phyloP scores from a whole-genome alignment of 2,113 vertebrate genomes.

The Platanista minor region DNA sequence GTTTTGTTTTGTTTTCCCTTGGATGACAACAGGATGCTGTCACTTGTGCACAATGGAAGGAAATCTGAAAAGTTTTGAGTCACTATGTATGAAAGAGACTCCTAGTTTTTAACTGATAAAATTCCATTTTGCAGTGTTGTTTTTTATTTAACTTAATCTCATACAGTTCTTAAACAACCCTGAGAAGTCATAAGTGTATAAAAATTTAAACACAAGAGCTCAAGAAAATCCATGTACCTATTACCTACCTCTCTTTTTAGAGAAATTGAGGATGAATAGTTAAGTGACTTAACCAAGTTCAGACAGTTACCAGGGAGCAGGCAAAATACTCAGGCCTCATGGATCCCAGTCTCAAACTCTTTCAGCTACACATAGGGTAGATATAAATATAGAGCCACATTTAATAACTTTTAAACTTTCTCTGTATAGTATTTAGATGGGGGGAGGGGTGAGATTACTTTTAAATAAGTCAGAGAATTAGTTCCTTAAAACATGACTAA shows the following conservation, averaged over 20 bases:
- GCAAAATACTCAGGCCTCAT: accelerated
- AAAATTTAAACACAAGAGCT: background rate
- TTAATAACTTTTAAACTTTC: background rate
- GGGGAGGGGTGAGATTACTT: background rate
- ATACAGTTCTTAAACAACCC: background rate
- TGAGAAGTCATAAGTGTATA: background rate
- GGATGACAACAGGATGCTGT: background rate
- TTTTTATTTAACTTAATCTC: background rate
- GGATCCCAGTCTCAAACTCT: background rate
- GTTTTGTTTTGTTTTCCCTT: background rate
- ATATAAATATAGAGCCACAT: background rate
- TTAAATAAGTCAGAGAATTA: background rate
- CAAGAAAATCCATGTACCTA: background rate
- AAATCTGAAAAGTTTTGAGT: background rate
- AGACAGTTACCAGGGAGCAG: accelerated
- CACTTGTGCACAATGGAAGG: background rate
- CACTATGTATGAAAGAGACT: background rate
- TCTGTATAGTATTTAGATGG: background rate
- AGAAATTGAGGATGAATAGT: background rate
- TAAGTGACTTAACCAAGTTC: background rate
- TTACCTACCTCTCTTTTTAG: background rate
- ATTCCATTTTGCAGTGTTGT: background rate
- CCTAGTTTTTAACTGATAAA: background rate
- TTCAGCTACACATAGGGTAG: background rate
- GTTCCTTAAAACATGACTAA: background rate